Base-by-base conservation (phyloP, 2,113 vertebrate genomes). In the Poeciliopsis prolifica region DNA sequence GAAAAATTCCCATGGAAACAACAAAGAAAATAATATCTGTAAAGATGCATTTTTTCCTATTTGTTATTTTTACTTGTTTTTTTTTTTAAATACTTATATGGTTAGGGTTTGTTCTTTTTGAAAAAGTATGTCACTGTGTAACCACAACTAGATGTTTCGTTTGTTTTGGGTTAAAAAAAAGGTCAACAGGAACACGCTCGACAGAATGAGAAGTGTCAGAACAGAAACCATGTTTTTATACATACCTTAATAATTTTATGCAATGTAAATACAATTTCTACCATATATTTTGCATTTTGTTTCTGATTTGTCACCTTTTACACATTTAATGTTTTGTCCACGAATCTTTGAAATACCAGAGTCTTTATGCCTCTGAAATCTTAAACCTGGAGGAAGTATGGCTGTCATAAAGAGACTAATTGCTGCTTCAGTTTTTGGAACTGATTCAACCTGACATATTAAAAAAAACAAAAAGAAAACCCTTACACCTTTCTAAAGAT, bases 101-200 rank as follows among this genome's bases (percentile, higher is more conserved):
- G 30, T 10, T 65, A 4, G 33, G 17, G 28, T 63, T 17, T 29
- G 28, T 62, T 28, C 4, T 15, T 30, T 29, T 29, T 48, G 7
- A 24, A 10, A 62, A 77, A 67, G 0, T 33, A 4, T 78, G 37
- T 63, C 28, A 65, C 19, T 8, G 14, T 66, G 19, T 4, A 30
- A 65, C 4, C 19, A 65, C 0, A 24, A 28, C 62, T 3, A 1
- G 2, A 51, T 51, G 7, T 8, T 51, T 51, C 1, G 28, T 31
- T 72, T 63, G 28, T 30, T 29, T 29, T 29, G 29, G 12, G 8
- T 12, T 5, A 28, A 0, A 58, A 48, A 71, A n/a, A 17, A 65
- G 69, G 72, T 68, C 40, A 72, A 63, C 9, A 62, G 71, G 17
- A 78, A 74, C 60, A 40, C 6, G 42, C 61, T 24, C 4, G 1